Base-by-base conservation (phyloP, 2,888 invertebrate genomes). In the Parasteatoda lunata region DNA sequence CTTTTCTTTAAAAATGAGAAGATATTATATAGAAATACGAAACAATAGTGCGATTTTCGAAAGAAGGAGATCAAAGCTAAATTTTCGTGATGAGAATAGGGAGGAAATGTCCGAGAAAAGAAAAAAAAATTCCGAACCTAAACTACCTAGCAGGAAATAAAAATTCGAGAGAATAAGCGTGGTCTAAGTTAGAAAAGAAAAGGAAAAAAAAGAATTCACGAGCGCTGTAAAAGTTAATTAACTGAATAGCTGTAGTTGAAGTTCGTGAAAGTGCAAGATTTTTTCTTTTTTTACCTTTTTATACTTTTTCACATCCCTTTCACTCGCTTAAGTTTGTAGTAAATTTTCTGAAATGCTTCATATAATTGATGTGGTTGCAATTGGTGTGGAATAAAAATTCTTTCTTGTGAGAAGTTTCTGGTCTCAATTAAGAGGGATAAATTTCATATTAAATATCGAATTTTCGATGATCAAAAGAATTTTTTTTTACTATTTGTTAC, bases 101-200 rank as follows among this genome's bases (percentile, higher is more conserved):
- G 9, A 72, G 72, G 51, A 52, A 72, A 30, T 52, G 49, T 7
- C 15, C 15, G 30, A 6, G 13, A 45, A n/a, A n/a, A 69, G 52
- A 15, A 80, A 65, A 15, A 65, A 69, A 59, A 75, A 48, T 51
- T n/a, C 30, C 68, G 75, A 68, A 80, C 70, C 73, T 65, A 81
- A 81, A 66, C 73, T 75, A 65, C 69, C 48, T 52, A n/a, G 48
- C 54, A 73, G 75, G 75, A 81, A 81, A 80, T 75, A 75, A 75
- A 81, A 81, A 75, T 81, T 81, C 73, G 15, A 72, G 75, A 81
- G 81, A 81, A 81, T 81, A 81, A 75, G 66, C 75, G 73, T 68
- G 69, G 81, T 75, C 81, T 81, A 81, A 59, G 59, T 59, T 59
- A 54, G 45, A n/a, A 69, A 15, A 30, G 49, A 54, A 75, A 47